These are phyloP conservation scores for Cottus gobio DNA, from an alignment of 2,113 vertebrate species.

Conservation along the genomic window DNA sequence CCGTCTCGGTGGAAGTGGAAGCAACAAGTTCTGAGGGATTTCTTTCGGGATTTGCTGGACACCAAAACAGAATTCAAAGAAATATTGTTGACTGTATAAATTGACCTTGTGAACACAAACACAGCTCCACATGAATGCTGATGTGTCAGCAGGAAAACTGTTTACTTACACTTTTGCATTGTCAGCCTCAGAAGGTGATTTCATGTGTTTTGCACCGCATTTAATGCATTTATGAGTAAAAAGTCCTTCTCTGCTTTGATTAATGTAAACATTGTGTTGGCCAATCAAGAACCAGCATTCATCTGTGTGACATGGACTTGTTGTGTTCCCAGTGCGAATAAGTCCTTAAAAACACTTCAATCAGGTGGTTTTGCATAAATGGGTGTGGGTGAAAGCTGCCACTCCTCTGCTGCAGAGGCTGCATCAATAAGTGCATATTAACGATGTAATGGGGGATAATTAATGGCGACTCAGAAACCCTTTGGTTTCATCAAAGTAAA, in stretches of 20 bases:
- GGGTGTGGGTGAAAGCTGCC: conserved; percentile 13
- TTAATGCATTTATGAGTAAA: background rate
- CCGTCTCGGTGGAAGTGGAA: background rate
- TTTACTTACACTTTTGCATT: background rate
- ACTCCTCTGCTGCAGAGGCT: background rate
- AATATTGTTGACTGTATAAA: background rate
- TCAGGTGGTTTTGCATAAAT: background rate
- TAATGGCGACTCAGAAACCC: conserved; percentile 15
- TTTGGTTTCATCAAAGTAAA: conserved; percentile 6
- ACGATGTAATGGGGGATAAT: conserved; percentile 25
- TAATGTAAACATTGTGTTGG: background rate
- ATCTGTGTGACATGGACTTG: background rate
- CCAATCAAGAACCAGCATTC: background rate
- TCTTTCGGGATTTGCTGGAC: background rate
- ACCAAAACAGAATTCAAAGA: background rate
- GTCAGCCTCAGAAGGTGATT: background rate
- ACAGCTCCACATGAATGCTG: background rate
- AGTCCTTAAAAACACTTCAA: conserved; percentile 1
- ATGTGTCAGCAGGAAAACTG: too few relatives aligned
- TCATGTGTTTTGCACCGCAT: background rate
- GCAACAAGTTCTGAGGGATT: background rate
- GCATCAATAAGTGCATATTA: conserved; percentile 19
- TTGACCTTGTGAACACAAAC: background rate
- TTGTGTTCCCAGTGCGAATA: background rate
- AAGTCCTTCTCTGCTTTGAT: background rate